Evolutionary conservation across 2,888 invertebrate genomes (phyloP).

Genomic region (Meganola albula): DNA sequence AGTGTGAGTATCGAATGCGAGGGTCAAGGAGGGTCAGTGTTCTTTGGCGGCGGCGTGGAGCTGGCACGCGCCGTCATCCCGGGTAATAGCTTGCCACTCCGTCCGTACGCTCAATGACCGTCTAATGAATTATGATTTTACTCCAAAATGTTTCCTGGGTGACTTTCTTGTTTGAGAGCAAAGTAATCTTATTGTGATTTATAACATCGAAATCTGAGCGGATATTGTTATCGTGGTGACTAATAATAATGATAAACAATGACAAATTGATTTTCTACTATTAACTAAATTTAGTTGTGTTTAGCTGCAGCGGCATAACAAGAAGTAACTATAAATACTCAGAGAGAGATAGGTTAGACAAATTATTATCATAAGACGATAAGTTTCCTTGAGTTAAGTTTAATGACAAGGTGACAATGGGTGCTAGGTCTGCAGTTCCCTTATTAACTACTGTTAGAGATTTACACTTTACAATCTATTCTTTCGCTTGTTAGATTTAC

Average conservation of each 20-base stretch:
- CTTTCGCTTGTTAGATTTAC: too few species aligned
- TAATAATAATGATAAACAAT: slow-evolving; percentile 32
- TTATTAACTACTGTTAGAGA: too few species aligned
- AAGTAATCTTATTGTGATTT: slow-evolving; percentile 41
- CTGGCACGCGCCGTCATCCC: slow-evolving; percentile 73
- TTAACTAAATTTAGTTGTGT: too few species aligned
- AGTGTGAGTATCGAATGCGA: slow-evolving; percentile 20
- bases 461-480: too few species aligned
- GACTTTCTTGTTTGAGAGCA: slow-evolving; percentile 47
- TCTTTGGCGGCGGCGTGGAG: slow-evolving; percentile 38
- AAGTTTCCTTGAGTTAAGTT: too few species aligned
- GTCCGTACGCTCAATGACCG: slow-evolving; percentile 57
- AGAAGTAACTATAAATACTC: too few species aligned
- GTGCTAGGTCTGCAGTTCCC: too few species aligned
- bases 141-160: slow-evolving; percentile 58
- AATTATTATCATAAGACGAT: too few species aligned
- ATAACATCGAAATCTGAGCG: slow-evolving; percentile 27
- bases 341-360: too few species aligned
- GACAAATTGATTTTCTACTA: slow-evolving; percentile 31
- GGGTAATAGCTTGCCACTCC: slow-evolving; percentile 64
- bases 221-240: slow-evolving; percentile 25
- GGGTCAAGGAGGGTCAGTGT: slow-evolving; percentile 31
- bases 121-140: slow-evolving; percentile 68
- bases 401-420: too few species aligned
- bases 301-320: too few species aligned